phyloP scores from a whole-genome alignment of 2,113 vertebrate species.

The Grammomys surdaster region DNA sequence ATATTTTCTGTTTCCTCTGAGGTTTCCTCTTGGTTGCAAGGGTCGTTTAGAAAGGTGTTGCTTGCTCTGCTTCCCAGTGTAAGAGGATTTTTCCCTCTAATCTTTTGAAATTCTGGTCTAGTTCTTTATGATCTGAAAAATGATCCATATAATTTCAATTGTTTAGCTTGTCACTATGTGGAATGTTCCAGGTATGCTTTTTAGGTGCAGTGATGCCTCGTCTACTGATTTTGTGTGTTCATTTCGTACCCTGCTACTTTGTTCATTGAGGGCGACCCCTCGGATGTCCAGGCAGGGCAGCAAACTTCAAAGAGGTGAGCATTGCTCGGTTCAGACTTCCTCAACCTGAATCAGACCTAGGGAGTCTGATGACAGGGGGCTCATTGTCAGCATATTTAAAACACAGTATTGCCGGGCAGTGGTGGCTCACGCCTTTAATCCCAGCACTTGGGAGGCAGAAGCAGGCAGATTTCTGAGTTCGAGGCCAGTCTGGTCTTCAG shows the following conservation, averaged over 20 bases:
- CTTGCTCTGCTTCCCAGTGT: neutral
- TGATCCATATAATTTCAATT: neutral
- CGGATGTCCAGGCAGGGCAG: neutral
- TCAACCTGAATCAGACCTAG: neutral
- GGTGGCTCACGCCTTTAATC: too few species aligned
- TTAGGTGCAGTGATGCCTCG: neutral
- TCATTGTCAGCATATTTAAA: neutral
- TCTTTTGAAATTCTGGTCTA: neutral
- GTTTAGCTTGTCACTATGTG: neutral
- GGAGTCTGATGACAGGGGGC: neutral
- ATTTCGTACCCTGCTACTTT: neutral
- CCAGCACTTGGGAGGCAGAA: too few species aligned
- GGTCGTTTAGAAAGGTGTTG: neutral
- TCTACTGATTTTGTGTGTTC: neutral
- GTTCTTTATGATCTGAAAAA: neutral
- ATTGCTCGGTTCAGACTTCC: neutral
- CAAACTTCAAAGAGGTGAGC: neutral
- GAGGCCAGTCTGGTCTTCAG: too few species aligned
- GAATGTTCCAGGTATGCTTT: neutral
- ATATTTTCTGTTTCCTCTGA: neutral
- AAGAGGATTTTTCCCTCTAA: neutral
- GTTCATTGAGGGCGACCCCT: neutral
- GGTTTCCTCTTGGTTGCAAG: neutral
- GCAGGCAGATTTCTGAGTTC: too few species aligned
- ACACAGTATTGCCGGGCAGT: neutral